Base-by-base conservation (phyloP, 2,888 invertebrate genomes). In the Lasioglossum lativentre region DNA sequence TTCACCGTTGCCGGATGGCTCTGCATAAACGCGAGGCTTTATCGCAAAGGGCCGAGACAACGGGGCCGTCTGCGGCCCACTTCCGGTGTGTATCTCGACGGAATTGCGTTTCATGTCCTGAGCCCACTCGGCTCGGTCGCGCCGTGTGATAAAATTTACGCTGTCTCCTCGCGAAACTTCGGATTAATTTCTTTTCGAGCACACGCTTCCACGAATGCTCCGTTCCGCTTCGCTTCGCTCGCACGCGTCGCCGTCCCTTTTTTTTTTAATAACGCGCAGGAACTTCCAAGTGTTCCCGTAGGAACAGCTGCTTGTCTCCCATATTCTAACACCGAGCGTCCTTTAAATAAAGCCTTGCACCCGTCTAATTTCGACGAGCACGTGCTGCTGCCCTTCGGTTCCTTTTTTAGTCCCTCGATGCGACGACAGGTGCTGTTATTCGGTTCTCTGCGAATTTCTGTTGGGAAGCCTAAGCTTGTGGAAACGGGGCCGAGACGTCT, bases 81-180 rank as follows among this genome's bases (percentile, higher is more conserved):
- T 63, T 63, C 42, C 38, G 42, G 30, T 59, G 52, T 52, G 75
- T 63, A 63, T 56, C 40, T 38, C 74, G n/a, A n/a, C 59, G 38
- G 45, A 71, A 63, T 81, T 45, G 42, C 34, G 45, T 30, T 45
- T 59, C 38, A 42, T n/a, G 40, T 1, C 40, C 38, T 10, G n/a
- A 47, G 38, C 34, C 23, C 42, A 40, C 47, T 47, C 4, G 10
- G 40, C 34, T 30, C 66, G 52, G 42, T 30, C 52, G 38, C 12
- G 56, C 30, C 42, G 75, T 47, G 23, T 42, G 70, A 80, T 66
- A 66, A 70, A 74, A 68, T 82, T 27, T 8, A 34, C 74, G 23
- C 40, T 47, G 72, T 16, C 40, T 63, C 8, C 34, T 23, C 59
- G 42, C 4, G 16, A 34, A 82, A 68, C 34, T 70, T 75, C 16